phyloP scores from a whole-genome alignment of 2,113 vertebrate genomes.

The Chaetura pelagica region DNA sequence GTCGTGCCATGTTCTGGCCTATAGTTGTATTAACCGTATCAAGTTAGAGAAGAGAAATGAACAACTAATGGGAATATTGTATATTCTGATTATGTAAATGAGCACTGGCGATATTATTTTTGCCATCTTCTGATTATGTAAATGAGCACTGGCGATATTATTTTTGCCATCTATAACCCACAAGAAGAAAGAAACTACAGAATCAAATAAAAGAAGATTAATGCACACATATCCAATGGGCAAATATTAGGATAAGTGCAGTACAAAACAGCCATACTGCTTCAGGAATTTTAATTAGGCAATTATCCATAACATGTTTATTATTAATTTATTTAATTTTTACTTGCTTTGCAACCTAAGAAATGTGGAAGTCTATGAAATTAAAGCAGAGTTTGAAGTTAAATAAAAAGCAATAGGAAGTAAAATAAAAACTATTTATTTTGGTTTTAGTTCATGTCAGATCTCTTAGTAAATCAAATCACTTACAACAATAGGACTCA shows the following conservation, averaged over 20 bases:
- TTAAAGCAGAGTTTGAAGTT: background rate
- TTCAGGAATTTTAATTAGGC: constrained; percentile 6
- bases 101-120: background rate
- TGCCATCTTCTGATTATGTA: background rate
- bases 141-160: background rate
- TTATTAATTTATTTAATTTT: background rate
- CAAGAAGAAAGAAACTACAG: background rate
- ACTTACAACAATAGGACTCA: background rate
- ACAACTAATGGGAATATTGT: background rate
- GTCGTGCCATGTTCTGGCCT: background rate
- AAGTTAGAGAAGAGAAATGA: background rate
- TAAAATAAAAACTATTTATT: background rate
- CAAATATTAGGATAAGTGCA: background rate
- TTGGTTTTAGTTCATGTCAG: background rate
- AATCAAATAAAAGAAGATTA: background rate
- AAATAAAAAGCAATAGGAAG: background rate
- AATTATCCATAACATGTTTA: background rate
- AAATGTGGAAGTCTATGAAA: background rate
- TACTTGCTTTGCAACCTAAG: background rate
- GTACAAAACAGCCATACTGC: background rate
- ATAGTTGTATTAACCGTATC: background rate
- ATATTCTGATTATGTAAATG: background rate
- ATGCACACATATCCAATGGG: background rate
- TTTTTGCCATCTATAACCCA: background rate
- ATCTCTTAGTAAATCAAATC: background rate